Conservation (phyloP, 2,888 invertebrate species). For the Tenthredo mesomela region DNA sequence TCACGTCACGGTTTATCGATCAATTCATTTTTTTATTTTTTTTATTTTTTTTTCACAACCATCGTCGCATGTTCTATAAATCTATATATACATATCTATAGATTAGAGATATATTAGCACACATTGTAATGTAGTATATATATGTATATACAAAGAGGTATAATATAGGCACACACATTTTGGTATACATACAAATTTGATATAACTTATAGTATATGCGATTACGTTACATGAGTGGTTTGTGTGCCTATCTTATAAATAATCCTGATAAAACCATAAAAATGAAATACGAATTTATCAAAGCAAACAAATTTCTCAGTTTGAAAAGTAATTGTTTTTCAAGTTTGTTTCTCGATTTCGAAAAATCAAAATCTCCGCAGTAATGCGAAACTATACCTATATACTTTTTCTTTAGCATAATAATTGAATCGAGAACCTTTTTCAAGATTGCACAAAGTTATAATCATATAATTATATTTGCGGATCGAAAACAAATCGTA, state of each 20-base stretch:
- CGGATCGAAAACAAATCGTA: neutral
- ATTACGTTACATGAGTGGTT: neutral
- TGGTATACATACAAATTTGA: slow-evolving; percentile 23
- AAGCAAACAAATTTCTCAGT: neutral
- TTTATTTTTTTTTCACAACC: neutral
- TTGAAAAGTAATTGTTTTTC: no score
- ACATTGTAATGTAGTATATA: neutral
- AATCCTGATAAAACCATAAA: neutral
- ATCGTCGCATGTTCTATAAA: neutral
- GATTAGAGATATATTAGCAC: slow-evolving; percentile 39
- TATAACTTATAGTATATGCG: slow-evolving; percentile 1
- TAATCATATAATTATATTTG: neutral
- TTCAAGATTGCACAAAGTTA: neutral
- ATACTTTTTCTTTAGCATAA: neutral
- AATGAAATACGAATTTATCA: neutral
- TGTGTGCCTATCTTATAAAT: neutral
- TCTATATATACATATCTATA: slow-evolving; percentile 30
- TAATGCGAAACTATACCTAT: neutral
- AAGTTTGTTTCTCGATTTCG: no score
- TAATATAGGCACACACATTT: neutral
- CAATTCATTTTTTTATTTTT: slow-evolving; percentile 19
- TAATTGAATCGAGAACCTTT: neutral
- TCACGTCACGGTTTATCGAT: slow-evolving; percentile 28
- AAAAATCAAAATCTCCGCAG: neutral
- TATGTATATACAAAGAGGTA: neutral